Evolutionary conservation across 1,140 invertebrate genomes (phyloP).

Genomic region (Amphibalanus amphitrite): DNA sequence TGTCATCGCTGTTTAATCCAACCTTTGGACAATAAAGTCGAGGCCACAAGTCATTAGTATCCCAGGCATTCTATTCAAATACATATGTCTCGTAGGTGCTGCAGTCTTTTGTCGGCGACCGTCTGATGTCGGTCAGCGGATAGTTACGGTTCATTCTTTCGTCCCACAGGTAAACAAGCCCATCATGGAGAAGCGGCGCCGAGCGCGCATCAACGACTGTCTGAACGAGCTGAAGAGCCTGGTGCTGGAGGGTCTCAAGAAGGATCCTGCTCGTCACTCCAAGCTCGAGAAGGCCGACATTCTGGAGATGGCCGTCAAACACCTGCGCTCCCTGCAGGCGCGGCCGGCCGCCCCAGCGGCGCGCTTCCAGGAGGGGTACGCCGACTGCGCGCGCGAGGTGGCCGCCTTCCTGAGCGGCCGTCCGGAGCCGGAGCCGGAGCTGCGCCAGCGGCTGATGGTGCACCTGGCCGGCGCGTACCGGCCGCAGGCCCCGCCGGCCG

Average conservation of each 20-base stretch:
- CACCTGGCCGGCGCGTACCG: not conserved
- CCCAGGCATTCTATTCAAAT: no score
- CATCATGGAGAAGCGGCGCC: slow-evolving; percentile 27
- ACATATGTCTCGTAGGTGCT: no score
- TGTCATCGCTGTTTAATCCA: no score
- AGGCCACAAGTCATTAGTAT: no score
- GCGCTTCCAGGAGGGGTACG: slow-evolving; percentile 13
- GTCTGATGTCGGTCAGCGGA: not conserved
- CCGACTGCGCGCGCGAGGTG: slow-evolving; percentile 13
- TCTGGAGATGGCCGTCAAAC: slow-evolving; percentile 86
- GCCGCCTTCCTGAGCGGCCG: slow-evolving; percentile 8
- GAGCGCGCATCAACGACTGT: slow-evolving; percentile 86
- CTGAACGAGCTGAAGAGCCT: slow-evolving; percentile 70
- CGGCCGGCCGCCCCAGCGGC: slow-evolving; percentile 10
- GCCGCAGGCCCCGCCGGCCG: not conserved
- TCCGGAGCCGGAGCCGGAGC: slow-evolving; percentile 8
- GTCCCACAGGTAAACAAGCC: slow-evolving; percentile 17
- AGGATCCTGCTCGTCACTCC: slow-evolving; percentile 35
- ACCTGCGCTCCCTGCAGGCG: slow-evolving; percentile 40
- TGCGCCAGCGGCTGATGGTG: slow-evolving; percentile 10
- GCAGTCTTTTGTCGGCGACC: no score
- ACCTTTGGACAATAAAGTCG: no score
- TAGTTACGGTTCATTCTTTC: not conserved
- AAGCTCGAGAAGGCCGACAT: slow-evolving; percentile 79
- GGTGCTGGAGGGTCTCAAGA: slow-evolving; percentile 16